These are phyloP conservation scores for Turritopsis rubra DNA, from an alignment of 30 jellyfish, hydroid and myxozoan genomes.

Conservation along the genomic window DNA sequence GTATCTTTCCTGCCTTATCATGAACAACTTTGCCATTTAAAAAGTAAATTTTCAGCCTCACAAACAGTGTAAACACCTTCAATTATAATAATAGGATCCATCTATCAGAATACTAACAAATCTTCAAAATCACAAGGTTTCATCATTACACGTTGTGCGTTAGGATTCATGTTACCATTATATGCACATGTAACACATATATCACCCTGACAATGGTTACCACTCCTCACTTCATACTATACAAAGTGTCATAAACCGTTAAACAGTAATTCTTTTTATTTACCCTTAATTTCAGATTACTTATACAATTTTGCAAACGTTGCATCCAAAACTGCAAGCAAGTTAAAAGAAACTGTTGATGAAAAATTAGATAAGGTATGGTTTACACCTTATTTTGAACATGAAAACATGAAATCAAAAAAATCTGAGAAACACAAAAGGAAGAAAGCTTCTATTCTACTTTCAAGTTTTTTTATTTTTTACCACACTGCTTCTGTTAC, in stretches of 20 bases:
- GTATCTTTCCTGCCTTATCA: no score
- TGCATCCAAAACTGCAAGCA: slow-evolving; percentile 81
- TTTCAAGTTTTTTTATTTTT: background rate
- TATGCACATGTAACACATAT: background rate
- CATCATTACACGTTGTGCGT: no score
- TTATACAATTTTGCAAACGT: slow-evolving; percentile 63
- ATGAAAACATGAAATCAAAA: no score
- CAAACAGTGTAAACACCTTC: no score
- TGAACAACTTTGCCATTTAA: no score
- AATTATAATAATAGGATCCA: no score
- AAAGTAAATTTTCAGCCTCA: no score
- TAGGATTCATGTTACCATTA: no score
- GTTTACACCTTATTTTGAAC: background rate
- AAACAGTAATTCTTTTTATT: background rate
- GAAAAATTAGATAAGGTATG: slow-evolving; percentile 63
- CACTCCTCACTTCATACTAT: no score
- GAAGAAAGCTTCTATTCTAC: background rate
- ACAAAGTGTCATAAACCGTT: background rate
- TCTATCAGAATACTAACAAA: no score
- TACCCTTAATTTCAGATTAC: slow-evolving; percentile 35
- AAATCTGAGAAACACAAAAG: background rate
- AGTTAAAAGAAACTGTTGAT: slow-evolving; percentile 75
- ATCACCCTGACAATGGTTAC: background rate
- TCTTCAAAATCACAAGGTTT: no score
- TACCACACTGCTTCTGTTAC: background rate